A percentile compares a stretch with the other conserved stretches of the same genome.
phyloP scores from a whole-genome alignment of 2,113 vertebrate genomes.

The Peromyscus californicus region DNA sequence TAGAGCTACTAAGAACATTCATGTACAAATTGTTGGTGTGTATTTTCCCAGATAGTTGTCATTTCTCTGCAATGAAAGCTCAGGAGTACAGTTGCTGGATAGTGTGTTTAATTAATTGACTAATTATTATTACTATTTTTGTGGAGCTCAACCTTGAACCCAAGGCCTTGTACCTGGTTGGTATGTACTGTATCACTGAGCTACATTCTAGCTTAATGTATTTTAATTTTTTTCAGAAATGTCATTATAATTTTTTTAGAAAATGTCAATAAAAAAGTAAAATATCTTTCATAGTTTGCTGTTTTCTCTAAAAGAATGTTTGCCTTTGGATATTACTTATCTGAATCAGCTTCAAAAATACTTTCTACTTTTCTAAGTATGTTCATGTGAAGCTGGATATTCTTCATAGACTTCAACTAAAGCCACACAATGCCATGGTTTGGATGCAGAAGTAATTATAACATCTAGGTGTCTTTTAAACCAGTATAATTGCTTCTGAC shows the following conservation, averaged over 20 bases:
- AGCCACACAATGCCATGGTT: not conserved
- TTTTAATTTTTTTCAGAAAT: not conserved
- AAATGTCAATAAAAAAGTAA: not conserved
- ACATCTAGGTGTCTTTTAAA: not conserved
- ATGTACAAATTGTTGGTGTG: not conserved
- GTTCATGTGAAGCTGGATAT: not conserved
- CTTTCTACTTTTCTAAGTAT: not conserved
- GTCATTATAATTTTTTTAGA: not conserved
- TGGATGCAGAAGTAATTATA: not conserved
- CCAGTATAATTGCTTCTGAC: not conserved
- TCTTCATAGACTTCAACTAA: not conserved
- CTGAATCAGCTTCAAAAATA: not conserved
- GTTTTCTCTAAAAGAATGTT: not conserved
- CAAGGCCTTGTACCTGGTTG: not conserved
- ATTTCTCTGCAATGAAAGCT: conserved; percentile 16
- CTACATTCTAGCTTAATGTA: not conserved
- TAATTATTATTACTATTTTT: not conserved
- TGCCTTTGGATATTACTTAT: not conserved
- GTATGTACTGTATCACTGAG: not conserved
- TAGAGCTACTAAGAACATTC: conserved; percentile 20
- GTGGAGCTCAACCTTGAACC: not conserved
- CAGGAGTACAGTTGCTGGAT: not conserved
- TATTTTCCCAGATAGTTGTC: not conserved
- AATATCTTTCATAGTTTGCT: not conserved
- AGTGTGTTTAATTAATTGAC: not conserved